Base-by-base conservation (phyloP, 2,113 vertebrate species). In the Anolis carolinensis region DNA sequence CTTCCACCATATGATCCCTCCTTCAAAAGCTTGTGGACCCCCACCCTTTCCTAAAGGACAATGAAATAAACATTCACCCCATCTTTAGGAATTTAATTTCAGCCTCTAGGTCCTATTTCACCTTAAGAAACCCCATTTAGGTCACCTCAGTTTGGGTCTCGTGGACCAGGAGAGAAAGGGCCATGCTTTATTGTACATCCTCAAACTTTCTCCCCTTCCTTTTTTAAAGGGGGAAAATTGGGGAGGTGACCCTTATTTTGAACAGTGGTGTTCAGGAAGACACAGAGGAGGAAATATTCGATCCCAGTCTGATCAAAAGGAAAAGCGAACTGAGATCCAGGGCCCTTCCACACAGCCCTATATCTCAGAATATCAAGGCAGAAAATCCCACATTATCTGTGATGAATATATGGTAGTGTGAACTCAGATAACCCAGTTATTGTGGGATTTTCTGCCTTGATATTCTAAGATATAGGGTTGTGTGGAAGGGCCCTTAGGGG, bases 81-180 rank as follows among this genome's bases (percentile, higher is more conserved):
- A 59, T 83, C 73, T 86, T 88, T 87, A 62, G 86, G 50, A 76
- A 92, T 83, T 84, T 85, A 89, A 93, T 63, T 2, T 7, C 34
- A 63, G 81, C 92, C 76, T 92, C 68, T 91, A 93, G 95, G 94
- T 89, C 90, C 79, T 89, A 70, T 55, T 44, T 79, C 87, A 89
- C 85, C 92, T 92, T 83, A 92, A 85, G 81, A 94, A 92, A 95
- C 90, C 90, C 94, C 95, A 48, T 82, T 91, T 92, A 96, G 92
- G 92, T 92, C 95, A 92, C 90, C 88, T 85, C 91, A 85, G 90
- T 81, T 85, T 84, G 89, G 8, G 83, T 82, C 73, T 80, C 82
- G 80, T 88, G 65, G 39, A 87, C n/a, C 84, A 65, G 68, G 63
- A 86, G 83, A 80, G 27, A 94, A 90, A 90, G 13, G 91, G 74